A percentile compares a stretch with the other conserved stretches of the same genome.
These are phyloP conservation scores for Origma solitaria DNA, from an alignment of 2,113 vertebrate species.

Conservation along the genomic window DNA sequence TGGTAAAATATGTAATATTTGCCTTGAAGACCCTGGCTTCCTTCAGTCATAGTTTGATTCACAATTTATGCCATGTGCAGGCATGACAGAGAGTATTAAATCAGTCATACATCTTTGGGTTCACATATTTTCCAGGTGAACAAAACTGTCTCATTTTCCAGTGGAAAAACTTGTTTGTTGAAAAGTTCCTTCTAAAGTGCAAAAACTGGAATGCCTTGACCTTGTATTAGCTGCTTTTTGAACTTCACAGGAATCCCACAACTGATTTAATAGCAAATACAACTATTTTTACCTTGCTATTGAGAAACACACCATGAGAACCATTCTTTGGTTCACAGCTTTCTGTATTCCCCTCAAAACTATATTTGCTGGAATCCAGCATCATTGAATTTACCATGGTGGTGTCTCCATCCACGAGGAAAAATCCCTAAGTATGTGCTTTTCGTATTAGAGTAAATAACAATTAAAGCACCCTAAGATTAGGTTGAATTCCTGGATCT, in stretches of 20 bases:
- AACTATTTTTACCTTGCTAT: neutral
- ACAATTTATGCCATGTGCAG: neutral
- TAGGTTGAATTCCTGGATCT: neutral
- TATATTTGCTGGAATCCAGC: neutral
- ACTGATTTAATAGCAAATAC: neutral
- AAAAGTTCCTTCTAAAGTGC: neutral
- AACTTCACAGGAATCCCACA: neutral
- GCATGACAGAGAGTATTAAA: neutral
- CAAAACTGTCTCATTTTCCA: neutral
- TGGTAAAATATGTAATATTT: neutral
- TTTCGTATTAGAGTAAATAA: neutral
- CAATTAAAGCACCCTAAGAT: neutral
- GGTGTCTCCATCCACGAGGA: neutral
- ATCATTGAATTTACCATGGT: neutral
- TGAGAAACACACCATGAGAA: neutral
- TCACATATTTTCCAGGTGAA: neutral
- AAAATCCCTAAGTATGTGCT: neutral
- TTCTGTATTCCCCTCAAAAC: neutral
- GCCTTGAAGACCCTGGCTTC: neutral
- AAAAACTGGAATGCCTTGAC: neutral
- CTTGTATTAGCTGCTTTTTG: neutral
- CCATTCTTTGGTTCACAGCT: neutral
- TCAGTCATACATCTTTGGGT: neutral
- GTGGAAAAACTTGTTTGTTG: neutral
- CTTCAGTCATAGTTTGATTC: neutral